Conservation (phyloP, 2,797 vertebrate species). For the Catamblyrhynchus diadema region DNA sequence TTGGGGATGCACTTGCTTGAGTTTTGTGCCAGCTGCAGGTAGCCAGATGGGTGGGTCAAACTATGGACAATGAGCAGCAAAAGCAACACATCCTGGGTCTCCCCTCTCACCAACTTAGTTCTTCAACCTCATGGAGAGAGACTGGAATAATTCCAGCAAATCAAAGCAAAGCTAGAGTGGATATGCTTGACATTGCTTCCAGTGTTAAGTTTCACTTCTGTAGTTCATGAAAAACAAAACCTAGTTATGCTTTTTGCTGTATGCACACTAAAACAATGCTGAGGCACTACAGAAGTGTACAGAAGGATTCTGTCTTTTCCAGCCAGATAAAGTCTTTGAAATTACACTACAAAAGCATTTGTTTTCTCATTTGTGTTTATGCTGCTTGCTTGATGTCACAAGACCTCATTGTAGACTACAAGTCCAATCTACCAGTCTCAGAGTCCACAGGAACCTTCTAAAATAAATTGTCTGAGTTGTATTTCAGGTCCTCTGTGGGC, state of each 20-base stretch:
- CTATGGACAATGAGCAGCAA: not conserved
- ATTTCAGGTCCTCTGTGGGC: not conserved
- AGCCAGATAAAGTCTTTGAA: not conserved
- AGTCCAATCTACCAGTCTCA: not conserved
- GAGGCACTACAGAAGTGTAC: not conserved
- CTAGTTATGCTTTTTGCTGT: not conserved
- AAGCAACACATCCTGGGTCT: not conserved
- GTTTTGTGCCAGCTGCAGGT: not conserved
- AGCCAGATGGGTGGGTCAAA: not conserved
- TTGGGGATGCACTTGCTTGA: not conserved
- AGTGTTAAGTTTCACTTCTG: not conserved
- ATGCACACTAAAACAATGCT: not conserved
- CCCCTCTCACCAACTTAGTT: not conserved
- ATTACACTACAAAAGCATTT: not conserved
- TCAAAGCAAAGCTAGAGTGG: not conserved
- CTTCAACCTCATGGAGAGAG: accelerated
- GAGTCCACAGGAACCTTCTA: not conserved
- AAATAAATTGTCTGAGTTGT: not conserved
- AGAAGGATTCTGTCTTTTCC: not conserved
- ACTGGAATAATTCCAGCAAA: not conserved
- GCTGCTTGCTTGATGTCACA: not conserved
- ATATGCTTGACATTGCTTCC: not conserved
- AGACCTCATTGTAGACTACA: not conserved
- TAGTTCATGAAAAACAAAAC: not conserved
- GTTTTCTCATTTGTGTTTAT: not conserved